Conservation (phyloP, 1,140 invertebrate species). For the Monomorium pharaonis region DNA sequence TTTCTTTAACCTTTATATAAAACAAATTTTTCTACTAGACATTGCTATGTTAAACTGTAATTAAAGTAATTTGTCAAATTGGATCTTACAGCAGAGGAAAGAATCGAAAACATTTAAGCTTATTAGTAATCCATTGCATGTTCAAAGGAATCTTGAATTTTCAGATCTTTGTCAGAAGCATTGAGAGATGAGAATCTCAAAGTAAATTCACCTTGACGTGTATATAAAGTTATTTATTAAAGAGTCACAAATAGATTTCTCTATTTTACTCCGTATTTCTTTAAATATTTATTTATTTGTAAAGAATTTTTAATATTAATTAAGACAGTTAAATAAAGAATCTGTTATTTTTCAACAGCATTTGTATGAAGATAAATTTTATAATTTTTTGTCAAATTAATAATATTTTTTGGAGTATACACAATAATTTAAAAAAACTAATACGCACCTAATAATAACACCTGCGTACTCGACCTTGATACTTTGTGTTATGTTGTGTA, state of each 20-base stretch:
- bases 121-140: background rate
- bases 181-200: background rate
- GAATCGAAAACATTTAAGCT: background rate
- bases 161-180: background rate
- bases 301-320: background rate
- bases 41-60: no score
- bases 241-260: background rate
- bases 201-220: background rate
- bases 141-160: background rate
- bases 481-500: background rate
- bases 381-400: background rate
- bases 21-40: no score
- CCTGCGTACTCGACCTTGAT: background rate
- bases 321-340: constrained; percentile 1
- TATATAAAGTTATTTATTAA: background rate
- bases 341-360: background rate
- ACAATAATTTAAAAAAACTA: background rate
- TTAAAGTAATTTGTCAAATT: no score
- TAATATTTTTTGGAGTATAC: background rate
- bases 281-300: background rate
- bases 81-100: background rate
- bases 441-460: background rate
- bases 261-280: background rate
- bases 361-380: background rate
- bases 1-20: no score